Evolutionary conservation across 64 coral and sea anemone species (phyloP).

Genomic region (Stylophora pistillata): DNA sequence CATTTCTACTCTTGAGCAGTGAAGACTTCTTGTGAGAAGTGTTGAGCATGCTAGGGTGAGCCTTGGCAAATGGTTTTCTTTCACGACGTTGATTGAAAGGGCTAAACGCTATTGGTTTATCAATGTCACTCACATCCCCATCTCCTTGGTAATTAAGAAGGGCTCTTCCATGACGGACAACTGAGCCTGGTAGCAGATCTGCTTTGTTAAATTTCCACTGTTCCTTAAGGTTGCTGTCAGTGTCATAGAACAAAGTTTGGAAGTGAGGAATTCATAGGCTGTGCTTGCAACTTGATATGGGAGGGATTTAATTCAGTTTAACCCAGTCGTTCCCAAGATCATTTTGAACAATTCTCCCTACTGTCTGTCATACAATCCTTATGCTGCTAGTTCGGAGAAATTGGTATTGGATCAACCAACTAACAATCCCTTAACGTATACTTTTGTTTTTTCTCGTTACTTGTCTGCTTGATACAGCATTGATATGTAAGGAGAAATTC

Average conservation of each 20-base stretch:
- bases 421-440: too few relatives aligned
- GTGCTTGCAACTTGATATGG: too few relatives aligned
- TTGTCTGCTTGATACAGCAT: too few relatives aligned
- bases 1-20: background rate
- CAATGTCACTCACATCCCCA: background rate
- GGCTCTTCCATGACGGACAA: conserved; percentile 79
- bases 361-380: too few relatives aligned
- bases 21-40: conserved; percentile 53
- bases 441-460: too few relatives aligned
- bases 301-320: too few relatives aligned
- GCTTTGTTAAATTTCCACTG: conserved; percentile 69
- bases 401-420: too few relatives aligned
- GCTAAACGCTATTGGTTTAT: conserved; percentile 49
- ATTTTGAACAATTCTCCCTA: too few relatives aligned
- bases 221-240: conserved; percentile 62
- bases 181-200: conserved; percentile 54
- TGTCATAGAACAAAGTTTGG: background rate
- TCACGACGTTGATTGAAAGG: conserved; percentile 20
- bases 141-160: conserved; percentile 81
- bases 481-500: too few relatives aligned
- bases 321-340: too few relatives aligned
- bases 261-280: background rate
- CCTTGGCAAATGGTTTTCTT: conserved; percentile 50
- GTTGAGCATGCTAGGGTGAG: conserved; percentile 55
- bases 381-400: too few relatives aligned